These are phyloP conservation scores for Fratercula arctica DNA, from an alignment of 2,797 vertebrate species.

Conservation along the genomic window DNA sequence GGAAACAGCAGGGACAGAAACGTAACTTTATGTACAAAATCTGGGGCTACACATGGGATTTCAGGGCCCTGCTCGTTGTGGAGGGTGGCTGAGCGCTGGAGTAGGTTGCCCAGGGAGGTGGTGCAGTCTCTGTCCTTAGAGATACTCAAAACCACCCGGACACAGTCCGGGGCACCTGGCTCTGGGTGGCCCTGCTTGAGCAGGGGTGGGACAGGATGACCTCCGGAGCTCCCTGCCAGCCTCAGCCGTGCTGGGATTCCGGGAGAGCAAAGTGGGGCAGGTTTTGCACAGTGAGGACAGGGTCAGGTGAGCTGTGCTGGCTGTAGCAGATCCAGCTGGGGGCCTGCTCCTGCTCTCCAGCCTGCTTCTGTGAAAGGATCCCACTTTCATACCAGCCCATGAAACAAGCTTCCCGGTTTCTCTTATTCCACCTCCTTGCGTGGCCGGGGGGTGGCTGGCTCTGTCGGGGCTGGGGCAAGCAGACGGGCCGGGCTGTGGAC, in stretches of 20 bases:
- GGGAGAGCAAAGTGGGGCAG: neutral
- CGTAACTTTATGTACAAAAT: neutral
- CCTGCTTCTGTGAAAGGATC: neutral
- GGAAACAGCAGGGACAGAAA: neutral
- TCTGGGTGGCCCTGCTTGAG: neutral
- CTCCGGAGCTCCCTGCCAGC: neutral
- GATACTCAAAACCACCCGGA: neutral
- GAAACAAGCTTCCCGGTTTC: fast-evolving
- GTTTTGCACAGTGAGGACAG: neutral
- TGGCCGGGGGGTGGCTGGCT: neutral
- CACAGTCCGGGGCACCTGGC: too few relatives aligned
- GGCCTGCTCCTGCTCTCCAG: neutral
- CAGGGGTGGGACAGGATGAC: neutral
- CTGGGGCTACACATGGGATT: neutral
- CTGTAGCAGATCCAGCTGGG: neutral
- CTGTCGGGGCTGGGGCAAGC: neutral
- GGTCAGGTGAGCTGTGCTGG: neutral
- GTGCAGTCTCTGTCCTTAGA: neutral
- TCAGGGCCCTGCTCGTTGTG: neutral
- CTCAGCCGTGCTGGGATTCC: neutral
- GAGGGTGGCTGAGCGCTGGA: neutral
- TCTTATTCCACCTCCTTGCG: fast-evolving
- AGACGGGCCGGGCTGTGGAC: fast-evolving
- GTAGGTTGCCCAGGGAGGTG: neutral
- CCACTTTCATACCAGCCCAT: fast-evolving